Evolutionary conservation across 2,797 vertebrate species (phyloP).

Genomic region (Neosalanx taihuensis): DNA sequence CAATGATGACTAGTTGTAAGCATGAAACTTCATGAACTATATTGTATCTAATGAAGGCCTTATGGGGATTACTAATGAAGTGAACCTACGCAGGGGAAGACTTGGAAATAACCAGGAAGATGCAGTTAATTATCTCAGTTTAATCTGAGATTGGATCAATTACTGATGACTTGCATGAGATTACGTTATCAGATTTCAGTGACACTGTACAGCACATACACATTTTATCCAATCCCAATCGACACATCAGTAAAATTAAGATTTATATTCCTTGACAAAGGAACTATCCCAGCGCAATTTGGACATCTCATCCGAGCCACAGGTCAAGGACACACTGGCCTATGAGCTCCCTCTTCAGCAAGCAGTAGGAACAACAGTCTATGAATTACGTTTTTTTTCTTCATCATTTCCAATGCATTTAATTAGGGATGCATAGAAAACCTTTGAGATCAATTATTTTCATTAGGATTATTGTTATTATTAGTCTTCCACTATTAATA

Average conservation of each 20-base stretch:
- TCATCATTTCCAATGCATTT: neutral
- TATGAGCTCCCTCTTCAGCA: constrained; percentile 8
- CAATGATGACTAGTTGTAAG: too few relatives aligned
- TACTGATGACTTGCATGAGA: constrained; percentile 44
- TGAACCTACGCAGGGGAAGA: neutral
- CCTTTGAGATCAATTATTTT: too few relatives aligned
- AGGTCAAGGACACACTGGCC: neutral
- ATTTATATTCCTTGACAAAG: too few relatives aligned
- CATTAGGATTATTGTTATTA: too few relatives aligned
- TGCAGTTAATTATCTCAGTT: constrained; percentile 44
- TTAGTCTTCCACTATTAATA: too few relatives aligned
- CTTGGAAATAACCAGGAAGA: constrained; percentile 38
- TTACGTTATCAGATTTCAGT: constrained; percentile 36
- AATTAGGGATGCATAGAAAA: too few relatives aligned
- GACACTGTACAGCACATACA: neutral
- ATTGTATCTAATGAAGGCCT: too few relatives aligned
- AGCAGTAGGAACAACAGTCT: constrained; percentile 1
- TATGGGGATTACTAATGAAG: neutral
- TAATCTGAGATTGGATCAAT: constrained; percentile 47
- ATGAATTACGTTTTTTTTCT: neutral
- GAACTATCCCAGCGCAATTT: neutral
- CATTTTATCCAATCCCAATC: neutral
- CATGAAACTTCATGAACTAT: too few relatives aligned
- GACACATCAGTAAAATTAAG: neutral
- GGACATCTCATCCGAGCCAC: neutral